Evolutionary conservation across 2,113 vertebrate genomes (phyloP).

Genomic region (Megaleporinus macrocephalus): DNA sequence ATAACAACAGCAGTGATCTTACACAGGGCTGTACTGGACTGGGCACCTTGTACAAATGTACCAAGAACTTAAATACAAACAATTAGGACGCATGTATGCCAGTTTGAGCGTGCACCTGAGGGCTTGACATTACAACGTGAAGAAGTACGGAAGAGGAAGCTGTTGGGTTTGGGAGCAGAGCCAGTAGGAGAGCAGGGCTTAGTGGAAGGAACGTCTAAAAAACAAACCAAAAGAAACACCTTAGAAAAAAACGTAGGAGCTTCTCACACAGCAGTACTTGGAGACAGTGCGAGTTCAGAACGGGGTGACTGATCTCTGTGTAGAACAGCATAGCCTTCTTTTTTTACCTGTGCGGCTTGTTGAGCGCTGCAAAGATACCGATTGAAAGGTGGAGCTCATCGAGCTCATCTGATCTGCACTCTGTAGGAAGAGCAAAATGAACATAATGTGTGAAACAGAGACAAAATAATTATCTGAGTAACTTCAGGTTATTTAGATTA

Average conservation of each 20-base stretch:
- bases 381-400: conserved; percentile 39
- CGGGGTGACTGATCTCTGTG: neutral
- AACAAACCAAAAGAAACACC: neutral
- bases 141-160: conserved; percentile 86
- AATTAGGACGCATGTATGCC: neutral
- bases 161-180: conserved; percentile 81
- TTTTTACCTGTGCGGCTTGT: conserved; percentile 62
- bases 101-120: conserved; percentile 68
- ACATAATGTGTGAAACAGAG: neutral
- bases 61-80: too few relatives aligned
- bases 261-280: neutral
- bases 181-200: conserved; percentile 71
- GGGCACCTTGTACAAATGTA: too few relatives aligned
- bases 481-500: neutral
- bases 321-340: neutral
- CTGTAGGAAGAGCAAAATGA: conserved; percentile 48
- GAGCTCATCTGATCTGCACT: conserved; percentile 71
- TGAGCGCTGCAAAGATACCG: conserved; percentile 61
- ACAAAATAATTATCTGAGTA: too few relatives aligned
- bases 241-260: neutral
- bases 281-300: neutral
- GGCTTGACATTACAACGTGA: conserved; percentile 76
- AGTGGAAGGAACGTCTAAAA: conserved; percentile 59
- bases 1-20: too few relatives aligned
- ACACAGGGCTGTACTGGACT: too few relatives aligned